A percentile compares a stretch with the other conserved stretches of the same genome.
Evolutionary conservation across 2,888 invertebrate species (phyloP).

Genomic region (Polyploca ridens): DNA sequence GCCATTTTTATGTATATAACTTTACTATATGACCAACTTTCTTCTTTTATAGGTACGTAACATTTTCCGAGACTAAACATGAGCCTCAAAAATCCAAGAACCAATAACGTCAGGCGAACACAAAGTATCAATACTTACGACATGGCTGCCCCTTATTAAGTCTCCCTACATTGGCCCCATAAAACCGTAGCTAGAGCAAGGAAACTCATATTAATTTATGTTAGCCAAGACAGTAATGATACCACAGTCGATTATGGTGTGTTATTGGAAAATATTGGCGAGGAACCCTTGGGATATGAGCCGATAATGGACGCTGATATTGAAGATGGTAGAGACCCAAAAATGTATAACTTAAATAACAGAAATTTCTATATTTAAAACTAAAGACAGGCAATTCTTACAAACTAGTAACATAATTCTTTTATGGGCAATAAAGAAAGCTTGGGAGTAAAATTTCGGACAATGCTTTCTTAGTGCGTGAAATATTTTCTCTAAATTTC

Average conservation of each 20-base stretch:
- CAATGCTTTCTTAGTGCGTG: too few species aligned
- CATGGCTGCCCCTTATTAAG: slow-evolving; percentile 25
- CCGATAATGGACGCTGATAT: slow-evolving; percentile 3
- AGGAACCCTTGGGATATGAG: slow-evolving; percentile 42
- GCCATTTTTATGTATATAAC: too few species aligned
- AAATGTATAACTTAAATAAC: not conserved
- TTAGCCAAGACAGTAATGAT: slow-evolving; percentile 79
- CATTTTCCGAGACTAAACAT: too few species aligned
- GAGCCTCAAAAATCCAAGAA: slow-evolving; percentile 21
- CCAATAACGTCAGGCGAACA: slow-evolving; percentile 41
- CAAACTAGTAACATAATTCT: too few species aligned
- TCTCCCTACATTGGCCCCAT: slow-evolving; percentile 31
- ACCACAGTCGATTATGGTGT: slow-evolving; percentile 67
- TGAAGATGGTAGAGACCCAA: not conserved
- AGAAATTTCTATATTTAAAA: too few species aligned
- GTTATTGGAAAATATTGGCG: slow-evolving; percentile 79
- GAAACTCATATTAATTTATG: slow-evolving; percentile 78
- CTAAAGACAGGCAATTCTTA: too few species aligned
- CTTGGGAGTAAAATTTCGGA: too few species aligned
- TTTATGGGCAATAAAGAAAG: too few species aligned
- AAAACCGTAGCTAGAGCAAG: slow-evolving; percentile 43
- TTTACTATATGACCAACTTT: too few species aligned
- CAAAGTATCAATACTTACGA: slow-evolving; percentile 40
- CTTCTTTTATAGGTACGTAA: too few species aligned
- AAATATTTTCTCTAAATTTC: too few species aligned